Evolutionary conservation across 2,888 invertebrate genomes (phyloP).

Genomic region (Phyllotreta cruciferae): DNA sequence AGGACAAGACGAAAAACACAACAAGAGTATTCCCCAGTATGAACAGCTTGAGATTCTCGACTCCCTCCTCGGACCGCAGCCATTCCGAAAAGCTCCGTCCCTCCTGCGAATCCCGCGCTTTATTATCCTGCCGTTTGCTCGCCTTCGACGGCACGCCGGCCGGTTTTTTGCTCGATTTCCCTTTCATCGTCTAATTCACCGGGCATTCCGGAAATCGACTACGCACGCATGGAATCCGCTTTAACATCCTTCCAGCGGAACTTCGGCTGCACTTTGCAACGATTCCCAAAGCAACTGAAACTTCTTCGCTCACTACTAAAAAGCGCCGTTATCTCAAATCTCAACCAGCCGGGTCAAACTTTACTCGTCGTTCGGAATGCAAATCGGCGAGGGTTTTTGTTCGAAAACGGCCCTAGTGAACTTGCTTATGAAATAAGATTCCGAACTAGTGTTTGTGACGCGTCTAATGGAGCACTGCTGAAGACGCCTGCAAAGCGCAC

Average conservation of each 20-base stretch:
- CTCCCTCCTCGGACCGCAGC: conserved; percentile 67
- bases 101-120: conserved; percentile 48
- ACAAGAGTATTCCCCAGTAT: conserved; percentile 79
- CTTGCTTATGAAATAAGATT: conserved; percentile 24
- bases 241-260: no score
- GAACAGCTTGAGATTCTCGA: conserved; percentile 82
- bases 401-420: conserved; percentile 16
- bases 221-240: no score
- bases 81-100: conserved; percentile 55
- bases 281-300: no score
- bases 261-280: no score
- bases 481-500: conserved; percentile 26
- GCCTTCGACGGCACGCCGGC: neutral
- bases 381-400: conserved; percentile 30
- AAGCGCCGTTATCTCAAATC: no score
- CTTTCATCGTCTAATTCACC: neutral
- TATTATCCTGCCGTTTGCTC: conserved; percentile 6
- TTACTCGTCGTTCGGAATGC: conserved; percentile 19
- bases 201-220: conserved; percentile 5
- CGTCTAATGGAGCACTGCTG: conserved; percentile 31
- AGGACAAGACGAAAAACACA: conserved; percentile 74
- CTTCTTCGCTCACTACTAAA: conserved; percentile 1
- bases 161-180: conserved; percentile 12
- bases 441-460: conserved; percentile 29
- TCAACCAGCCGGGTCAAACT: conserved; percentile 13